Conservation (phyloP, 2,888 invertebrate genomes). For the Hesperia comma region DNA sequence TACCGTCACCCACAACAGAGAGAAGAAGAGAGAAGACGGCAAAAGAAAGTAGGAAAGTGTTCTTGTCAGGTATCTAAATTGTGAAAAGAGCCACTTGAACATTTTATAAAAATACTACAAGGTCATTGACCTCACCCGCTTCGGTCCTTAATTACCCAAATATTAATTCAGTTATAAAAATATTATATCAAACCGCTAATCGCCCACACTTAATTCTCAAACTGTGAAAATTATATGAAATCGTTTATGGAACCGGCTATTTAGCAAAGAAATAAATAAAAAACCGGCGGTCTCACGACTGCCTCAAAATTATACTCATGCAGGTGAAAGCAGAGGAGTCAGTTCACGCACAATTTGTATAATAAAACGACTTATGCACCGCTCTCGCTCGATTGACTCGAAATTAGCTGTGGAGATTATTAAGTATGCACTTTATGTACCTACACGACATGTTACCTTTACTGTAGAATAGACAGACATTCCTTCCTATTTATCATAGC, state of each 20-base stretch:
- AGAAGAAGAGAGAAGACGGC: no score
- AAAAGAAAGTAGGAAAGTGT: no score
- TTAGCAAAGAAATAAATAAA: slow-evolving; percentile 33
- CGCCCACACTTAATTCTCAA: not conserved
- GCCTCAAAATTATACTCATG: slow-evolving; percentile 38
- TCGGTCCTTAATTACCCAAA: not conserved
- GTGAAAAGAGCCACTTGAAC: not conserved
- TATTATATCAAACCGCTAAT: not conserved
- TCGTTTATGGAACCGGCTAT: slow-evolving; percentile 24
- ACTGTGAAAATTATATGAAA: not conserved
- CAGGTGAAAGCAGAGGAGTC: slow-evolving; percentile 50
- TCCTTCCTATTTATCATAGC: no score
- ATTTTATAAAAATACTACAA: no score
- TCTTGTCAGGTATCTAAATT: not conserved
- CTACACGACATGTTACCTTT: no score
- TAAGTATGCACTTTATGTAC: not conserved
- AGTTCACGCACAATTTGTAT: slow-evolving; percentile 45
- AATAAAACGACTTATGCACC: slow-evolving; percentile 23
- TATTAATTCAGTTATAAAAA: slow-evolving; percentile 7
- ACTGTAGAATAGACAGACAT: no score
- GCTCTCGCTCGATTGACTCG: slow-evolving; percentile 22
- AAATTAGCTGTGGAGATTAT: slow-evolving; percentile 9
- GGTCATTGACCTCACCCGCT: no score
- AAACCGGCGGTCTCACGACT: slow-evolving; percentile 27
- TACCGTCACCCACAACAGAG: no score